These are phyloP conservation scores for Sebastes itinus DNA, from an alignment of 2,797 vertebrate species.

Conservation along the genomic window DNA sequence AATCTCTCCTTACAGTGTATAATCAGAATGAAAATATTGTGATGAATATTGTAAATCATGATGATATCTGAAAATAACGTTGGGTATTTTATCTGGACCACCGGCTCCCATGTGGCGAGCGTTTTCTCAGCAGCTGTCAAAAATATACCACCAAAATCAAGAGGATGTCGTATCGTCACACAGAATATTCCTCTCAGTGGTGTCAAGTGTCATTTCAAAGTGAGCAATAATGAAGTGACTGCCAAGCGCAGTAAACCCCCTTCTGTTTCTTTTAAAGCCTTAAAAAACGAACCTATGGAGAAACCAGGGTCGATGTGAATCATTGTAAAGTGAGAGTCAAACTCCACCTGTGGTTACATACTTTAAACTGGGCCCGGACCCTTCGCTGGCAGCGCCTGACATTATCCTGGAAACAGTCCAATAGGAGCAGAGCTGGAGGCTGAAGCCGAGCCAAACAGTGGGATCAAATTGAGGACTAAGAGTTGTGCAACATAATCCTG, in stretches of 20 bases:
- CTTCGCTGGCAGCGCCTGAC: conserved; percentile 60
- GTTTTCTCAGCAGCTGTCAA: conserved; percentile 61
- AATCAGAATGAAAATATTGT: conserved; percentile 61
- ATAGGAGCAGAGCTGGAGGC: conserved; percentile 47
- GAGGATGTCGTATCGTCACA: conserved; percentile 22
- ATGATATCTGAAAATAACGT: conserved; percentile 50
- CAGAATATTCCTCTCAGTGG: conserved; percentile 48
- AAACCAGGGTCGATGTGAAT: conserved; percentile 51
- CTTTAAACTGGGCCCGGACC: conserved; percentile 57
- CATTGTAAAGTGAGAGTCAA: conserved; percentile 62
- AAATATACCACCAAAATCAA: conserved; percentile 53
- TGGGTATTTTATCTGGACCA: conserved; percentile 55
- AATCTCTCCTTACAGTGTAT: conserved; percentile 45
- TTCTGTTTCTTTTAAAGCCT: conserved; percentile 57
- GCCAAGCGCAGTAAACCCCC: conserved; percentile 60
- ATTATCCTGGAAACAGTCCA: conserved; percentile 66
- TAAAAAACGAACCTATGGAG: conserved; percentile 57
- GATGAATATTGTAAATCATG: conserved; percentile 51
- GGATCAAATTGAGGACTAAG: conserved; percentile 62
- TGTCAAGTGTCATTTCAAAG: conserved; percentile 69
- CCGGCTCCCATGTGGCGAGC: conserved; percentile 28
- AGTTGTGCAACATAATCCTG: conserved; percentile 56
- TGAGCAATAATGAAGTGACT: conserved; percentile 45
- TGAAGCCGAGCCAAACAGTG: conserved; percentile 59
- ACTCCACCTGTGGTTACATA: conserved; percentile 74